These are phyloP conservation scores for Pocillopora verrucosa DNA, from an alignment of 64 coral and sea anemone genomes.

Conservation along the genomic window DNA sequence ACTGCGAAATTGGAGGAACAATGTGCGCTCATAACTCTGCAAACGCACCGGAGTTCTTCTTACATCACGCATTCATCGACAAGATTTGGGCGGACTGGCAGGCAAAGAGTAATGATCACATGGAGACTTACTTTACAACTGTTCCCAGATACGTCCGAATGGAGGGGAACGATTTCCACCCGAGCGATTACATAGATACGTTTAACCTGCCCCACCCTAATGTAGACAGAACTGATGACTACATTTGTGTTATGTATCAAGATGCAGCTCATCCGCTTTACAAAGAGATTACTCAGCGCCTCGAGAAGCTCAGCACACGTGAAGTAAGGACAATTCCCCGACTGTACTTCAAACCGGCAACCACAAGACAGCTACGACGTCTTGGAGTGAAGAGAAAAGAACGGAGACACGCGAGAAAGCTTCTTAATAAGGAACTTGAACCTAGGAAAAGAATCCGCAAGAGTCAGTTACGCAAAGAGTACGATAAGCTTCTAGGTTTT, in stretches of 20 bases:
- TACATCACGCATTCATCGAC: slow-evolving; percentile 67
- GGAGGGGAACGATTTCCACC: not conserved
- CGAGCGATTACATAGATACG: not conserved
- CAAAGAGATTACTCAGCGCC: not conserved
- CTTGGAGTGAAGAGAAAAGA: not conserved
- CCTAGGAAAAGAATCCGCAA: not conserved
- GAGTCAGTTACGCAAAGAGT: not conserved
- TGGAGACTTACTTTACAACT: slow-evolving; percentile 22
- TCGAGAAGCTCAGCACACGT: not conserved
- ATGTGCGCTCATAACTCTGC: slow-evolving; percentile 61
- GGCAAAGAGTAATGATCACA: slow-evolving; percentile 44
- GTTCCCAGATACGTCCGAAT: not conserved
- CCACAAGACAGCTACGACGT: not conserved
- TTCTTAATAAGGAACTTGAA: not conserved
- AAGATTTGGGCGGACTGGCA: slow-evolving; percentile 75
- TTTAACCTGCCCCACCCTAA: not conserved
- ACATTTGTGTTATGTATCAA: not conserved
- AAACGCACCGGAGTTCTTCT: slow-evolving; percentile 73
- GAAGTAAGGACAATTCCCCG: not conserved
- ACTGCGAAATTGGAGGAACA: slow-evolving; percentile 70
- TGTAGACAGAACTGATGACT: not conserved
- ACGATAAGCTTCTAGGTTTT: not conserved
- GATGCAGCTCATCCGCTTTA: slow-evolving; percentile 6
- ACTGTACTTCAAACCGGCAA: not conserved
- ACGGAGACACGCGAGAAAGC: not conserved